These are phyloP conservation scores for Poeciliopsis occidentalis DNA, from an alignment of 2,113 vertebrate genomes.

Conservation along the genomic window DNA sequence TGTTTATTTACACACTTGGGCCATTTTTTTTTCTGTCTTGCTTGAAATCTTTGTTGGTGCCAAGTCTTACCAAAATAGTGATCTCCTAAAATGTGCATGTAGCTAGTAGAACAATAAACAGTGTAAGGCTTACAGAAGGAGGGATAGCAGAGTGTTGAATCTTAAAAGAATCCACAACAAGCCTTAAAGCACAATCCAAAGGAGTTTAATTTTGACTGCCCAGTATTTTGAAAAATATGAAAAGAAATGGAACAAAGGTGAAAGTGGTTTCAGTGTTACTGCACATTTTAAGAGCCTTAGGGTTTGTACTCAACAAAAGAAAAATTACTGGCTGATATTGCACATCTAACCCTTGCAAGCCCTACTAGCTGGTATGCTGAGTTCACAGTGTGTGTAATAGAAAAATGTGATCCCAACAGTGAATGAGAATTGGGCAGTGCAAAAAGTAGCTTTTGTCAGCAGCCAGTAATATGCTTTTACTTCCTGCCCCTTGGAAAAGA, in stretches of 20 bases:
- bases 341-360: slow-evolving; percentile 7
- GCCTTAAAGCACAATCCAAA: slow-evolving; percentile 21
- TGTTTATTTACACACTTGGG: too few species aligned
- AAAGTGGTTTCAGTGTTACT: slow-evolving; percentile 30
- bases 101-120: slow-evolving; percentile 1
- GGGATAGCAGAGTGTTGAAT: slow-evolving; percentile 32
- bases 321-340: slow-evolving; percentile 2
- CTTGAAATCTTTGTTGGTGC: background rate
- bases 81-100: background rate
- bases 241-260: slow-evolving; percentile 36
- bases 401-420: slow-evolving; percentile 4
- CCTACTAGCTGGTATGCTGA: background rate
- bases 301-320: slow-evolving; percentile 26
- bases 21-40: slow-evolving; percentile 2
- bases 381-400: slow-evolving; percentile 1
- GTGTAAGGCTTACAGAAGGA: slow-evolving; percentile 24
- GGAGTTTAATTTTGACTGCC: background rate
- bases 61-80: background rate
- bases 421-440: slow-evolving; percentile 5
- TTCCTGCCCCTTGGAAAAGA: slow-evolving; percentile 33
- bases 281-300: slow-evolving; percentile 6
- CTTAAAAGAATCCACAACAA: slow-evolving; percentile 30
- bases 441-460: slow-evolving; percentile 41
- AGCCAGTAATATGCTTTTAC: slow-evolving; percentile 39
- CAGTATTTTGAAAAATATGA: slow-evolving; percentile 24